Conservation (phyloP, 2,797 vertebrate species). For the Sebastes nivosus region DNA sequence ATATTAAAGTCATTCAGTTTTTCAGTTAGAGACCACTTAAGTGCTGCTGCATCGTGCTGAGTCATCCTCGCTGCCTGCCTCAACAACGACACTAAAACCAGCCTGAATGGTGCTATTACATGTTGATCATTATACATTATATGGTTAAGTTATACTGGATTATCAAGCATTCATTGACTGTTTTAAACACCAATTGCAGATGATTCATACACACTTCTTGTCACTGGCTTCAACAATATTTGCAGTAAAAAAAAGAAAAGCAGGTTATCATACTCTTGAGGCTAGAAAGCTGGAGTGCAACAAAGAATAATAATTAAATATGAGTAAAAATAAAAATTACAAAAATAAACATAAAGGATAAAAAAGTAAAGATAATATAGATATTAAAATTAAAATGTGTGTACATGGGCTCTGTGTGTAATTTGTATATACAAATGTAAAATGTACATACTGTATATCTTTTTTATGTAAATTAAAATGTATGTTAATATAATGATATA, state of each 20-base stretch:
- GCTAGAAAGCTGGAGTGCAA: not conserved
- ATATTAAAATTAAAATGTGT: too few species aligned
- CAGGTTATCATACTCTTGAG: too few species aligned
- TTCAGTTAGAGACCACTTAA: not conserved
- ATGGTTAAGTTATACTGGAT: not conserved
- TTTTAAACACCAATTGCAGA: not conserved
- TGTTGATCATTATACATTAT: not conserved
- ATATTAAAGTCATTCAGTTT: slow-evolving; percentile 19
- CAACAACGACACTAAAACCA: not conserved
- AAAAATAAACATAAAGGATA: not conserved
- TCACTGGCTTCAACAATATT: not conserved
- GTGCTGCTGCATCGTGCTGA: not conserved
- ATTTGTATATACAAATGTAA: not conserved
- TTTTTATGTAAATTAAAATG: too few species aligned
- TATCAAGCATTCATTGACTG: not conserved
- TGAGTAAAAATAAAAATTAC: not conserved
- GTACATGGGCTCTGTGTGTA: too few species aligned
- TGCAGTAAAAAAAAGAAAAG: too few species aligned
- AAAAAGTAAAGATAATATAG: too few species aligned
- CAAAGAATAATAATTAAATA: not conserved
- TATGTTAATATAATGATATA: not conserved
- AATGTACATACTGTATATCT: too few species aligned
- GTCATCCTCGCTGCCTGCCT: not conserved
- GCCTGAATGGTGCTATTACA: not conserved
- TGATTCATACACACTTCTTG: not conserved